Evolutionary conservation across 2,888 invertebrate genomes (phyloP).

Genomic region (Hedya salicella): DNA sequence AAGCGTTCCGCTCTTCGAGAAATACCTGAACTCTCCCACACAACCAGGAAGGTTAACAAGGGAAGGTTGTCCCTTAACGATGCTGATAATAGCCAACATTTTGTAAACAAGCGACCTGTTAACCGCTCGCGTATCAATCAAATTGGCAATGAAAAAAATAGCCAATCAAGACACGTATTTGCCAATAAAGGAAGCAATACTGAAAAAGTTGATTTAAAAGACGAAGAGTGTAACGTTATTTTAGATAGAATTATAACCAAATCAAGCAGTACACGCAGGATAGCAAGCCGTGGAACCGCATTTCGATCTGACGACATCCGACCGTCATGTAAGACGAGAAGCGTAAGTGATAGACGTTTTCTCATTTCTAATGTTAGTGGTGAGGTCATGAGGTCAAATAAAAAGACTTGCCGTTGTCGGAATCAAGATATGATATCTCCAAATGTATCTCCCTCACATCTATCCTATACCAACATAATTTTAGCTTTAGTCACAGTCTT

Average conservation of each 20-base stretch:
- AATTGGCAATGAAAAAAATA: background rate
- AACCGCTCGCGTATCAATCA: background rate
- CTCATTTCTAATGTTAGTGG: background rate
- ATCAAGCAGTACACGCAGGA: no score
- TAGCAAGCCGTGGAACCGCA: background rate
- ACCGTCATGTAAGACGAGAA: background rate
- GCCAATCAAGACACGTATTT: background rate
- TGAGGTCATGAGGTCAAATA: background rate
- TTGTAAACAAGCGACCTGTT: background rate
- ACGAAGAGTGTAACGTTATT: no score
- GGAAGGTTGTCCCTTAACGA: conserved; percentile 18
- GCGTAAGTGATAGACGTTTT: background rate
- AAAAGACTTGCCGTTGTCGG: background rate
- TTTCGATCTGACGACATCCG: background rate
- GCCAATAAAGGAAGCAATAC: background rate
- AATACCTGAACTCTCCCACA: background rate
- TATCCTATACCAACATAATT: background rate
- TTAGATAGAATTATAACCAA: no score
- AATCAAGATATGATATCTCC: background rate
- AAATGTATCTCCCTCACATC: accelerated
- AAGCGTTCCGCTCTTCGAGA: background rate
- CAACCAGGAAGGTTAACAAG: conserved; percentile 6
- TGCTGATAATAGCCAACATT: background rate
- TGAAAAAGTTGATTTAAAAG: background rate
- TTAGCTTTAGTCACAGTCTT: background rate